A percentile compares a stretch with the other conserved stretches of the same genome.
Evolutionary conservation across 2,888 invertebrate species (phyloP).

Genomic region (Cataglyphis cursor): DNA sequence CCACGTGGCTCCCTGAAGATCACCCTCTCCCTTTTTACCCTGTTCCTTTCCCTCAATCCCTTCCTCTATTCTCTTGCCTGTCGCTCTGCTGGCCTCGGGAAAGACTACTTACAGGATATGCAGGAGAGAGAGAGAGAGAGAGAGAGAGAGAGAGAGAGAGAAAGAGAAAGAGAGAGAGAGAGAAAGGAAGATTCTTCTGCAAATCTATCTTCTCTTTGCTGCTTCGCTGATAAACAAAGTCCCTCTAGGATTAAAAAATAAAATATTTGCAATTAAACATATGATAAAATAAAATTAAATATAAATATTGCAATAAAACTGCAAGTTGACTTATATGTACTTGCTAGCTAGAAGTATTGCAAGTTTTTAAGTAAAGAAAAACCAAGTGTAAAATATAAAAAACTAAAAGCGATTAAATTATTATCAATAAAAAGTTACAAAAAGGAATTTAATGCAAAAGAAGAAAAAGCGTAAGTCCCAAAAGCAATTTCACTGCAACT

Average conservation of each 20-base stretch:
- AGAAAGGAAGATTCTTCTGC: slow-evolving; percentile 16
- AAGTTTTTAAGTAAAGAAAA: not conserved
- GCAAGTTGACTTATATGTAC: no score
- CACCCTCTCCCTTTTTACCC: slow-evolving; percentile 60
- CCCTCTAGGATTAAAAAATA: not conserved
- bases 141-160: no score
- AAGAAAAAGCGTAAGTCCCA: not conserved
- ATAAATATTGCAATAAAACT: slow-evolving; percentile 1
- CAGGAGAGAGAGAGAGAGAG: not conserved
- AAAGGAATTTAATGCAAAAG: not conserved
- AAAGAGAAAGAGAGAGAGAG: no score
- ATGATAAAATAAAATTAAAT: slow-evolving; percentile 7
- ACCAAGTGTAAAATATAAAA: not conserved
- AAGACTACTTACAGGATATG: slow-evolving; percentile 56
- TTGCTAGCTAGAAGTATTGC: no score
- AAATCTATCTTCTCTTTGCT: not conserved
- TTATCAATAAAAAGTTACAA: not conserved
- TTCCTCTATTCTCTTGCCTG: not conserved
- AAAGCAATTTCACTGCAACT: not conserved
- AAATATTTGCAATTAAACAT: not conserved
- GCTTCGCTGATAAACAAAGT: not conserved
- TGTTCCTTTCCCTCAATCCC: slow-evolving; percentile 54
- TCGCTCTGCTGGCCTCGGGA: slow-evolving; percentile 33
- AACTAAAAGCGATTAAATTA: not conserved
- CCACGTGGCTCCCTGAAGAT: slow-evolving; percentile 83